Conservation (phyloP, 2,888 invertebrate genomes). For the Caenorhabditis sp. region DNA sequence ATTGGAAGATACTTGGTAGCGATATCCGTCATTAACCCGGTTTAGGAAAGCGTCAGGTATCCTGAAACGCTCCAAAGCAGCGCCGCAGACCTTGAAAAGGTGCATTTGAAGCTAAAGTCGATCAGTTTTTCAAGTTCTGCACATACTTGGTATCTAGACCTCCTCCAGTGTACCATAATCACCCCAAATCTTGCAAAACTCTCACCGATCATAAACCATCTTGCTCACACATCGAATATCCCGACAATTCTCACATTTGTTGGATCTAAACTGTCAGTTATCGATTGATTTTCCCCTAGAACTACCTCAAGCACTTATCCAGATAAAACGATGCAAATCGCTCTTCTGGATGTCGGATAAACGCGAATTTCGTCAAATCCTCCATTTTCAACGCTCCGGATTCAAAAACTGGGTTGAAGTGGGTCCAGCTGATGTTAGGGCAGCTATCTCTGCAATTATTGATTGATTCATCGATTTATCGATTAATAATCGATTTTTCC, state of each 20-base stretch:
- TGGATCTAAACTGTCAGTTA: neutral
- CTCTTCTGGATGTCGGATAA: conserved; percentile 43
- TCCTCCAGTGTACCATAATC: no score
- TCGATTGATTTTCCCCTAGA: neutral
- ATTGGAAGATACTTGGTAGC: no score
- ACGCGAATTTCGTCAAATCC: conserved; percentile 36
- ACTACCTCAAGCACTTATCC: conserved; percentile 47
- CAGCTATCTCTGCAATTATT: conserved; percentile 10
- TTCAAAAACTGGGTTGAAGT: neutral
- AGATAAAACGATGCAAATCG: conserved; percentile 53
- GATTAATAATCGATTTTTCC: neutral
- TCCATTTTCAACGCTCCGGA: conserved; percentile 1
- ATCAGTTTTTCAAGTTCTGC: no score
- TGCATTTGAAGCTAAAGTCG: no score
- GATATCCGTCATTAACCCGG: no score
- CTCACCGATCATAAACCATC: conserved; percentile 30
- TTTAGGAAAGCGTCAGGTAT: no score
- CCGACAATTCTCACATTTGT: conserved; percentile 5
- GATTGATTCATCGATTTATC: no score
- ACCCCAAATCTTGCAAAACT: neutral
- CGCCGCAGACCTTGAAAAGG: no score
- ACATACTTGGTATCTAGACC: neutral
- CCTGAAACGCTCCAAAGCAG: no score
- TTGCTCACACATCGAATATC: conserved; percentile 34
- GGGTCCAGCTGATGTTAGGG: neutral